Conservation (phyloP, 2,888 invertebrate genomes). For the Silvanus unidentatus region DNA sequence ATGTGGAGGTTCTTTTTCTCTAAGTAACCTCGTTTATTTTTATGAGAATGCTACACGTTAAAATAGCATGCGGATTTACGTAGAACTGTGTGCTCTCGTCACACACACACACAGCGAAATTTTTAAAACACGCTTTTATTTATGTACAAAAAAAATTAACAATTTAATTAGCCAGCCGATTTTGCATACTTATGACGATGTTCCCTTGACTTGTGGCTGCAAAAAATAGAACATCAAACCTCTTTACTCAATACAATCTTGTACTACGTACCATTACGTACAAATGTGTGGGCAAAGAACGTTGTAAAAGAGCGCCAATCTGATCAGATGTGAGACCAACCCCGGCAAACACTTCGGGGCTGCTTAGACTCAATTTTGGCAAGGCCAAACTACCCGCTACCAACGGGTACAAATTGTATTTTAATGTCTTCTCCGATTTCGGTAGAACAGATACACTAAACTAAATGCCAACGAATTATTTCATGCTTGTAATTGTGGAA, state of each 20-base stretch:
- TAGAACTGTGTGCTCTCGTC: no score
- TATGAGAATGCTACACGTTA: no score
- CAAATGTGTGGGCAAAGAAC: constrained; percentile 59
- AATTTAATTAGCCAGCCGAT: no score
- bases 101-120: constrained; percentile 7
- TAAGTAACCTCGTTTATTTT: no score
- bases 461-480: constrained; percentile 27
- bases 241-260: neutral
- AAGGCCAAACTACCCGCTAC: constrained; percentile 67
- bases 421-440: constrained; percentile 54
- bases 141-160: no score
- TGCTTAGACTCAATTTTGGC: constrained; percentile 54
- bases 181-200: constrained; percentile 9
- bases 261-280: constrained; percentile 55
- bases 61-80: no score
- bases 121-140: no score
- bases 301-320: constrained; percentile 52
- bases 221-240: constrained; percentile 13
- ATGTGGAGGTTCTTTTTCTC: neutral
- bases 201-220: constrained; percentile 36
- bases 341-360: constrained; percentile 46
- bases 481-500: neutral
- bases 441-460: constrained; percentile 56
- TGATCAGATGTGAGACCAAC: constrained; percentile 46
- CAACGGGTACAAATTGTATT: constrained; percentile 76